phyloP scores from a whole-genome alignment of 2,797 vertebrate species.

The Ambastaia sidthimunki region DNA sequence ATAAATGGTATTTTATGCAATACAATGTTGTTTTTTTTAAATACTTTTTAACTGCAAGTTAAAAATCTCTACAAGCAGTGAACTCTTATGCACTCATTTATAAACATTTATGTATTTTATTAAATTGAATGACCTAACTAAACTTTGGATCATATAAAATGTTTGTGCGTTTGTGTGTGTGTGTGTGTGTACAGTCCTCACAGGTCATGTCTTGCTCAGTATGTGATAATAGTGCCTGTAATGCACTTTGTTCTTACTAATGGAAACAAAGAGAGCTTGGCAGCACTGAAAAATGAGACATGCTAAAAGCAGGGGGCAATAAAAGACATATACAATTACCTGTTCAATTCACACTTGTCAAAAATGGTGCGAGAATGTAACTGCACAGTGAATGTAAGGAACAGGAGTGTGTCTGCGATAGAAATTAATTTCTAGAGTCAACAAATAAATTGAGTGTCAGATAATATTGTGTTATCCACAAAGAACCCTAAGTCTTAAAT shows the following conservation, averaged over 20 bases:
- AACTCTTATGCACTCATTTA: not conserved
- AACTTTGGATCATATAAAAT: not conserved
- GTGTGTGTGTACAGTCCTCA: conserved; percentile 17
- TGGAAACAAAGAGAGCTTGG: conserved; percentile 58
- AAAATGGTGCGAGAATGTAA: conserved; percentile 54
- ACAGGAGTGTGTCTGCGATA: conserved; percentile 28
- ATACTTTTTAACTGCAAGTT: too few species aligned
- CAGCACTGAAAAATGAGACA: conserved; percentile 46
- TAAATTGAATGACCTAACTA: not conserved
- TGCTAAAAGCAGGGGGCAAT: conserved; percentile 41
- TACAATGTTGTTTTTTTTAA: too few species aligned
- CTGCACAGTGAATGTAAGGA: conserved; percentile 60
- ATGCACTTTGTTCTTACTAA: conserved; percentile 55
- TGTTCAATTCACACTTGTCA: conserved; percentile 58
- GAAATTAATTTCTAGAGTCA: conserved; percentile 22
- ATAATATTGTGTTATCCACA: not conserved
- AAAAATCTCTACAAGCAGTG: not conserved
- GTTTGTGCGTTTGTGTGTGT: conserved; percentile 10
- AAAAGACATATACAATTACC: conserved; percentile 51
- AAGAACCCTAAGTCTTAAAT: not conserved
- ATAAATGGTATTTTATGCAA: not conserved
- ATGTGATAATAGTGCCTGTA: conserved; percentile 57
- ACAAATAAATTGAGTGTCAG: conserved; percentile 14
- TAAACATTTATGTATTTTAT: not conserved
- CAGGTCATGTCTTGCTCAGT: conserved; percentile 25